Evolutionary conservation across 2,797 vertebrate species (phyloP).

Genomic region (Cygnus olor): DNA sequence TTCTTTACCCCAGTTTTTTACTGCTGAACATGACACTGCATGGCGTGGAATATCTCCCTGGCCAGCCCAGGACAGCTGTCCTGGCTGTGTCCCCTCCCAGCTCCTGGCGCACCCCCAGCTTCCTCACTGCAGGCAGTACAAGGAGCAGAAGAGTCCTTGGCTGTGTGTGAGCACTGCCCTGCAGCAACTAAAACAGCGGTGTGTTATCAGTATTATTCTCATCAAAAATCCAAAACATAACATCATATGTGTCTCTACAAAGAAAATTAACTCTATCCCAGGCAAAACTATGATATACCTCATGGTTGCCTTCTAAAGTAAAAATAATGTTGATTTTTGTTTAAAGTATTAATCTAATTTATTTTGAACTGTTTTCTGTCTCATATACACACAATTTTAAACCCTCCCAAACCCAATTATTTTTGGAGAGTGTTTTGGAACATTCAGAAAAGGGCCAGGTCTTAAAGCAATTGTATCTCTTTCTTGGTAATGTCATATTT

Average conservation of each 20-base stretch:
- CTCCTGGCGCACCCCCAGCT: no score
- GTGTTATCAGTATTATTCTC: no score
- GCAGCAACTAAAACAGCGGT: background rate
- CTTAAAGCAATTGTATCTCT: background rate
- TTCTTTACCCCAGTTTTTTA: no score
- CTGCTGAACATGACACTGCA: no score
- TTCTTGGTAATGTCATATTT: background rate
- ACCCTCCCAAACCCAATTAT: background rate
- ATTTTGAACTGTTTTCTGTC: background rate
- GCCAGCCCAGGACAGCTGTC: no score
- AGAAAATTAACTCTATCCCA: no score
- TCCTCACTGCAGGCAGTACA: no score
- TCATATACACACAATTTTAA: background rate
- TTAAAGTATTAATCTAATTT: background rate
- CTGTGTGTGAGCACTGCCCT: background rate
- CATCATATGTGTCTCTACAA: no score
- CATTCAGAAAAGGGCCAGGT: background rate
- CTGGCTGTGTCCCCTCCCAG: no score
- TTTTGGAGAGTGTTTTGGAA: background rate
- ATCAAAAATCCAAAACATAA: no score
- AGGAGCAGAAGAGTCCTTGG: no score
- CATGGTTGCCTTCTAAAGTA: background rate
- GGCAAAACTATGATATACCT: background rate
- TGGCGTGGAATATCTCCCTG: no score
- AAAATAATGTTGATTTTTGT: background rate